Percentiles rank a stretch among this genome's conserved stretches.
Evolutionary conservation across 2,888 invertebrate genomes (phyloP).

Genomic region (Ceriagrion tenellum): DNA sequence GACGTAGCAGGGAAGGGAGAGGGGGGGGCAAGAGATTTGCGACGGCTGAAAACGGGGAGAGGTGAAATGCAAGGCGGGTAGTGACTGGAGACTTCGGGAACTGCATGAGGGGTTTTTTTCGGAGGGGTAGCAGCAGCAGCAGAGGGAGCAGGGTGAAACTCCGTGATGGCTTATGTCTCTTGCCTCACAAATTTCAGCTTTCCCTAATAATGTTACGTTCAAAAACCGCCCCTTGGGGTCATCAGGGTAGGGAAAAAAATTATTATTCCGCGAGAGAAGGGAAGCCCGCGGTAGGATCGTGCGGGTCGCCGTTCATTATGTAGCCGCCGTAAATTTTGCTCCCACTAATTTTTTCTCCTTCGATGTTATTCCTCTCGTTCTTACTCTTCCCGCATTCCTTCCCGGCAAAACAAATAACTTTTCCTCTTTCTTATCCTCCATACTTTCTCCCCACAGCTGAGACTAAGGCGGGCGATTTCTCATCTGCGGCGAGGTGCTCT

Average conservation of each 20-base stretch:
- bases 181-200: constrained; percentile 26
- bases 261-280: not conserved
- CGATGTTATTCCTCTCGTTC: not conserved
- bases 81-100: not conserved
- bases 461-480: too few relatives aligned
- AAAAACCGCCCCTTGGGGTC: not conserved
- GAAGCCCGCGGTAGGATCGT: not conserved
- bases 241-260: not conserved
- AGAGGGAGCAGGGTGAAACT: not conserved
- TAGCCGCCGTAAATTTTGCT: not conserved
- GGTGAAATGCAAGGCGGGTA: not conserved
- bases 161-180: constrained; percentile 30
- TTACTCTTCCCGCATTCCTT: not conserved
- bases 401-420: too few relatives aligned
- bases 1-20: not conserved
- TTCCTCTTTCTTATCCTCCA: too few relatives aligned
- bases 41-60: not conserved
- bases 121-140: too few relatives aligned
- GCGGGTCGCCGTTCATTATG: not conserved
- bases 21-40: not conserved
- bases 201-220: constrained; percentile 12
- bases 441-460: too few relatives aligned
- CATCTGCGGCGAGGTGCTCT: too few relatives aligned
- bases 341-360: not conserved
- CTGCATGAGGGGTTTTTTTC: not conserved